Percentiles rank a stretch among this genome's conserved stretches.
phyloP scores from a whole-genome alignment of 2,113 vertebrate species.

The Scophthalmus maximus region DNA sequence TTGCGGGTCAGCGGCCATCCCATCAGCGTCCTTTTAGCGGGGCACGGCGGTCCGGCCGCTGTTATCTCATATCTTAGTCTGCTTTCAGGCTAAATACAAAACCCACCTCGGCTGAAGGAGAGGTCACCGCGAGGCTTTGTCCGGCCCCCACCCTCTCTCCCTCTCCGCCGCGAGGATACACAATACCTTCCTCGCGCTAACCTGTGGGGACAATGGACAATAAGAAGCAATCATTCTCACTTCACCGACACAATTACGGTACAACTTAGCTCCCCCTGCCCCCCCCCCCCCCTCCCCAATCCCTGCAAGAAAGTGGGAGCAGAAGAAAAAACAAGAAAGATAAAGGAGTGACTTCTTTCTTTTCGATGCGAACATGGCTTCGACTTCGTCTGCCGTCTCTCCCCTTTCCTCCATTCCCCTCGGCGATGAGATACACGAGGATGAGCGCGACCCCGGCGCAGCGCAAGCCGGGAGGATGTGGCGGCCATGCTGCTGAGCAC shows the following conservation, averaged over 20 bases:
- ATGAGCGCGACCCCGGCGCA: slow-evolving; percentile 41
- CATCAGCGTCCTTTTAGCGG: slow-evolving; percentile 24
- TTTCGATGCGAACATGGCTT: slow-evolving; percentile 17
- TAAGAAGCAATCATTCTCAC: slow-evolving; percentile 79
- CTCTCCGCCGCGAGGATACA: slow-evolving; percentile 75
- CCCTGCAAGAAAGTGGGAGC: slow-evolving; percentile 23
- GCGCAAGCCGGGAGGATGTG: slow-evolving; percentile 72
- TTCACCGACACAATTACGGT: slow-evolving; percentile 74
- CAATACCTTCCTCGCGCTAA: slow-evolving; percentile 83
- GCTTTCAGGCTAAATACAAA: slow-evolving; percentile 82
- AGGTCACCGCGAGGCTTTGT: slow-evolving; percentile 77
- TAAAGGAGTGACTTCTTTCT: slow-evolving; percentile 16
- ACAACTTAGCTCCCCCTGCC: slow-evolving; percentile 47
- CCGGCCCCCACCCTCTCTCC: slow-evolving; percentile 54
- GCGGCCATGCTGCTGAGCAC: slow-evolving; percentile 58
- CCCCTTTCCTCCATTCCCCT: slow-evolving; percentile 60
- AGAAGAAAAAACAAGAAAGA: slow-evolving; percentile 3
- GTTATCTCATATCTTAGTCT: slow-evolving; percentile 78
- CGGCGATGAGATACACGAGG: slow-evolving; percentile 64
- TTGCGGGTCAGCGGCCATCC: slow-evolving; percentile 4
- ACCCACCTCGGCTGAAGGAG: slow-evolving; percentile 87
- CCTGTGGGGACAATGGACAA: slow-evolving; percentile 86
- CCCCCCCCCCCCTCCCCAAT: slow-evolving; percentile 7
- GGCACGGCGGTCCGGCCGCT: slow-evolving; percentile 26
- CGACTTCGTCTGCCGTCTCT: slow-evolving; percentile 32